Base-by-base conservation (phyloP, 2,113 vertebrate species). In the Rhinoderma darwinii region DNA sequence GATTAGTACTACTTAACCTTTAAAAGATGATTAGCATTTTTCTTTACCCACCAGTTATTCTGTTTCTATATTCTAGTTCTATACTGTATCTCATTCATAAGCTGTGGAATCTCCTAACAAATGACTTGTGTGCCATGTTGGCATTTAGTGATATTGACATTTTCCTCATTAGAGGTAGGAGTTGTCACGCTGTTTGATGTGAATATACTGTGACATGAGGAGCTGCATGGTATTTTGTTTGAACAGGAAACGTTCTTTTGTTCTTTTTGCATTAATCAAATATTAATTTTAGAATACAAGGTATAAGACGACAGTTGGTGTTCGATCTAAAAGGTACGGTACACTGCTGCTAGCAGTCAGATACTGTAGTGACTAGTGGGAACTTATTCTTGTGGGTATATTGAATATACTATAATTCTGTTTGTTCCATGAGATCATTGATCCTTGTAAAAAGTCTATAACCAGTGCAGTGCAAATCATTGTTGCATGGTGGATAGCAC, bases 91-190 rank as follows among this genome's bases (percentile, higher is more conserved):
- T 32, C 61, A 12, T 20, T 15, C 12, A 15, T 37, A 37, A 37
- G 0, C 17, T 10, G 15, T 8, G 22, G 2, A 2, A 30, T 70
- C 17, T 37, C 1, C 27, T 68, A 30, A 15, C 61, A 32, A 14
- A 66, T 3, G 61, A 37, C 68, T 72, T 39, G 35, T 72, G 14
- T 39, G 66, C 20, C 9, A 3, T 39, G 35, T 41, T 72, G 68
- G 68, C 68, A 72, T 72, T 72, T 72, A 41, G 68, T 4, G 68
- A 72, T 72, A 39, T 72, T 72, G 68, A 39, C 68, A 35, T 72
- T 72, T 41, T 72, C 32, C 63, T 68, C 32, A 68, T 68, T 72
- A 39, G 37, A 15, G 6, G 20, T 39, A 72, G 68, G 25, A 72
- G 35, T 41, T 72, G 35, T 39, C 37, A 25, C 68, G 12, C 22